Evolutionary conservation across 2,888 invertebrate genomes (phyloP).

Genomic region (Mechanitis mazaeus): DNA sequence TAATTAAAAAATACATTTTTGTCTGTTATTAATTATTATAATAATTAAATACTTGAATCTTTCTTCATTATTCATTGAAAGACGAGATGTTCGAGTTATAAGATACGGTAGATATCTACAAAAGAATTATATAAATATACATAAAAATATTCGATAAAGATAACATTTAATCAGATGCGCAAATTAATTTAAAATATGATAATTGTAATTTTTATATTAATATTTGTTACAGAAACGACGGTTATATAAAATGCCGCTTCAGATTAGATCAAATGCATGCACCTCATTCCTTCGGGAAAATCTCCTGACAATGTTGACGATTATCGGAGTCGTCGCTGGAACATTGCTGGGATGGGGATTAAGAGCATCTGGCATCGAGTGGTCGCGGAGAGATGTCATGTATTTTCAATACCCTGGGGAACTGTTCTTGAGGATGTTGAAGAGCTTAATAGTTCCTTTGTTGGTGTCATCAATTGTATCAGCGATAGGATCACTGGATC

Average conservation of each 20-base stretch:
- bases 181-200: too few relatives aligned
- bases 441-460: constrained; percentile 95
- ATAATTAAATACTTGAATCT: too few relatives aligned
- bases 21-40: too few relatives aligned
- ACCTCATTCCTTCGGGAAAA: constrained; percentile 79
- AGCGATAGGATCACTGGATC: constrained; percentile 93
- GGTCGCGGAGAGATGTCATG: constrained; percentile 91
- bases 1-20: too few relatives aligned
- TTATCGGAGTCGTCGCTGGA: constrained; percentile 87
- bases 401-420: constrained; percentile 97
- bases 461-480: constrained; percentile 93
- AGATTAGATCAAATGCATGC: constrained; percentile 52
- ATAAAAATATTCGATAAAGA: too few relatives aligned
- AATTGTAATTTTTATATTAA: too few relatives aligned
- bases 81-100: too few relatives aligned
- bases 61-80: too few relatives aligned
- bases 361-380: constrained; percentile 76
- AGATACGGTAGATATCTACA: too few relatives aligned
- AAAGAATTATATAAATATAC: too few relatives aligned
- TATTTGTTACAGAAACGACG: constrained; percentile 39
- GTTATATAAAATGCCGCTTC: constrained; percentile 63
- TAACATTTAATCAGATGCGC: too few relatives aligned
- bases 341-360: constrained; percentile 84
- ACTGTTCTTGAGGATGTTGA: constrained; percentile 96
- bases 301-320: constrained; percentile 87